These are phyloP conservation scores for Triops longicaudatus DNA, from an alignment of 1,140 invertebrate species.

Conservation along the genomic window DNA sequence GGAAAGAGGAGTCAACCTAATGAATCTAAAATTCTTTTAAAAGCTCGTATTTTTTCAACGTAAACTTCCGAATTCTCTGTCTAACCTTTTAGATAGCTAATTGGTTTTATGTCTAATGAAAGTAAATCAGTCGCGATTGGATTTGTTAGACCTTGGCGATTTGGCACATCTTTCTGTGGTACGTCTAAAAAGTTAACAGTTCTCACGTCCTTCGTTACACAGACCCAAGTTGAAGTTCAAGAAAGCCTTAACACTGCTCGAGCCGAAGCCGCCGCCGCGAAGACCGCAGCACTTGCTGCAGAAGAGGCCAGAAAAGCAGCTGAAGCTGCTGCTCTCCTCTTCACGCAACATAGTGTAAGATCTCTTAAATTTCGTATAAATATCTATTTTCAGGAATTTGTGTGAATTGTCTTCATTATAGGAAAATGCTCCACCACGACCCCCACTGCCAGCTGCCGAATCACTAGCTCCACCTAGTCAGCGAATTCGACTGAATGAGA, in stretches of 20 bases:
- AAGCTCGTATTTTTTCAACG: too few species aligned
- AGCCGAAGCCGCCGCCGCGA: constrained; percentile 42
- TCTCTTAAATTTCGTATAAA: constrained; percentile 17
- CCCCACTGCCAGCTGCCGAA: constrained; percentile 34
- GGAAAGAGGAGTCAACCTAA: too few species aligned
- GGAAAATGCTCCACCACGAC: constrained; percentile 32
- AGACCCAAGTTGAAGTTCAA: constrained; percentile 40
- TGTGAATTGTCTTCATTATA: constrained; percentile 8
- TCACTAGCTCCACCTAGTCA: constrained; percentile 33
- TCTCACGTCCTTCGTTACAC: too few species aligned
- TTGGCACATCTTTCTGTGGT: too few species aligned
- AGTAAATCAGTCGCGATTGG: too few species aligned
- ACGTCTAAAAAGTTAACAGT: too few species aligned
- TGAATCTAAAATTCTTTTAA: too few species aligned
- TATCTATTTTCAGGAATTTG: not conserved
- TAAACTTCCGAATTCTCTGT: too few species aligned
- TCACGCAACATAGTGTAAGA: constrained; percentile 13
- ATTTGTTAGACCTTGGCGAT: too few species aligned
- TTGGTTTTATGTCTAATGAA: too few species aligned
- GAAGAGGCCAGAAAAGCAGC: constrained; percentile 44
- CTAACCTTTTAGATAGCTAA: too few species aligned
- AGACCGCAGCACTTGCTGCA: constrained; percentile 43
- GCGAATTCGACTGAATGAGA: constrained; percentile 38
- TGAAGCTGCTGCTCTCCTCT: constrained; percentile 36
- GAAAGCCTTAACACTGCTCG: constrained; percentile 40